phyloP scores from a whole-genome alignment of 2,888 invertebrate genomes.

The Phyllotreta cruciferae region DNA sequence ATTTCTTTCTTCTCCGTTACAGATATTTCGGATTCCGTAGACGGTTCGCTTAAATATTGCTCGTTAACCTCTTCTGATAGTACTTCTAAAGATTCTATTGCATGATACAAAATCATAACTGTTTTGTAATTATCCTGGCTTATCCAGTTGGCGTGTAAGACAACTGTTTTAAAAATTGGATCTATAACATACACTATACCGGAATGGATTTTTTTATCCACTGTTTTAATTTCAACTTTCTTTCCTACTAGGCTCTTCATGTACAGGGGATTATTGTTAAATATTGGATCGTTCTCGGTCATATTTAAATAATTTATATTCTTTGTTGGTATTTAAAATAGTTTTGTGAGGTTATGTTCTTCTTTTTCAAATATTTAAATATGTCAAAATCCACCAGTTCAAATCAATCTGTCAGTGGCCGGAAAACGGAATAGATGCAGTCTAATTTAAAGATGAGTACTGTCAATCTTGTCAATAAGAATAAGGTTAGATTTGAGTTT shows the following conservation, averaged over 20 bases:
- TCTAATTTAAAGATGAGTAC: too few relatives aligned
- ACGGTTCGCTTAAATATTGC: conserved; percentile 37
- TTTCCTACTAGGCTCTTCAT: conserved; percentile 52
- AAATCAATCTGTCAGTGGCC: too few relatives aligned
- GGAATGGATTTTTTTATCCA: conserved; percentile 44
- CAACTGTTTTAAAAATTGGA: conserved; percentile 53
- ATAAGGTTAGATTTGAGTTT: too few relatives aligned
- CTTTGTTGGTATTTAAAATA: too few relatives aligned
- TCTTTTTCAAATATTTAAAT: too few relatives aligned
- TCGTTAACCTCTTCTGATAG: conserved; percentile 42
- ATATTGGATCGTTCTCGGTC: conserved; percentile 40
- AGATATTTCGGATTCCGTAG: background rate
- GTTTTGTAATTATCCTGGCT: conserved; percentile 37
- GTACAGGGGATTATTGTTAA: conserved; percentile 47
- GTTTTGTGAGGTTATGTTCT: conserved; percentile 1
- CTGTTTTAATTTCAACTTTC: conserved; percentile 48
- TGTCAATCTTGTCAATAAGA: too few relatives aligned
- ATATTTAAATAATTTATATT: conserved; percentile 6
- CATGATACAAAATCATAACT: conserved; percentile 47
- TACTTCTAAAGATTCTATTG: conserved; percentile 49
- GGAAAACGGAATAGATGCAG: too few relatives aligned
- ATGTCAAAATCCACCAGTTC: too few relatives aligned
- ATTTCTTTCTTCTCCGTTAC: conserved; percentile 31
- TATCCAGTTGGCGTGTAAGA: conserved; percentile 44
- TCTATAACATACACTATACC: conserved; percentile 55